Percentiles rank a stretch among this genome's conserved stretches.
These are phyloP conservation scores for Pandemis corylana DNA, from an alignment of 2,888 invertebrate genomes.

Conservation along the genomic window DNA sequence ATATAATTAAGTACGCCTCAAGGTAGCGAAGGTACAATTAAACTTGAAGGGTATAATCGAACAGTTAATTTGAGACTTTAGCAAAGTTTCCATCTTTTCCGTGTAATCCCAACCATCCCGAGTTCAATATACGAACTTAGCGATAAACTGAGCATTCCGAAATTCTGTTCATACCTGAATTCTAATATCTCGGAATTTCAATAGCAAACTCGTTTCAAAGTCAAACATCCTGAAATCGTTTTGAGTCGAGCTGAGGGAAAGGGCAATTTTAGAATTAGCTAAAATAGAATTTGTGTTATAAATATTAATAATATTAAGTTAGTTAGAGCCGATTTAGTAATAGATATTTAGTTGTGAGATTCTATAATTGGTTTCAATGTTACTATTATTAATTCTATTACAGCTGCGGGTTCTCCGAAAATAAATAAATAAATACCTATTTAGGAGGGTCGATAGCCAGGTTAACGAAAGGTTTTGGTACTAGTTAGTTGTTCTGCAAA, in stretches of 20 bases:
- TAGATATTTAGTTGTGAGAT: no score
- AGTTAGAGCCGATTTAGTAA: neutral
- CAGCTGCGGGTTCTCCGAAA: no score
- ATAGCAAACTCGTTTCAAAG: conserved; percentile 11
- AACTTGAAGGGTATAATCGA: neutral
- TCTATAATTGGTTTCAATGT: no score
- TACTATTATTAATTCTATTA: no score
- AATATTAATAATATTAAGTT: neutral
- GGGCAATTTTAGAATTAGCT: neutral
- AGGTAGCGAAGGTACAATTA: neutral
- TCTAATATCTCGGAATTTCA: neutral
- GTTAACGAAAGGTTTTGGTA: no score
- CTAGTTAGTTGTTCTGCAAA: no score
- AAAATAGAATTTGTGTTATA: neutral
- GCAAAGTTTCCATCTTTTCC: neutral
- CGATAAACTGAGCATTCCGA: conserved; percentile 5
- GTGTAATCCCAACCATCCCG: conserved; percentile 6
- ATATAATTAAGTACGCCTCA: neutral
- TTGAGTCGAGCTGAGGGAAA: neutral
- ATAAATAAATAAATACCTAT: no score
- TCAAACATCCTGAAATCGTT: conserved; percentile 2
- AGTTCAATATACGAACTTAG: conserved; percentile 5
- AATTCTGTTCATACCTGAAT: conserved; percentile 6
- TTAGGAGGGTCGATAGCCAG: no score
- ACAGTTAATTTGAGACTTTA: neutral